Evolutionary conservation across 2,888 invertebrate genomes (phyloP), one percentile per base, ranked within the genome.

Genomic region (Abrostola tripartita): DNA sequence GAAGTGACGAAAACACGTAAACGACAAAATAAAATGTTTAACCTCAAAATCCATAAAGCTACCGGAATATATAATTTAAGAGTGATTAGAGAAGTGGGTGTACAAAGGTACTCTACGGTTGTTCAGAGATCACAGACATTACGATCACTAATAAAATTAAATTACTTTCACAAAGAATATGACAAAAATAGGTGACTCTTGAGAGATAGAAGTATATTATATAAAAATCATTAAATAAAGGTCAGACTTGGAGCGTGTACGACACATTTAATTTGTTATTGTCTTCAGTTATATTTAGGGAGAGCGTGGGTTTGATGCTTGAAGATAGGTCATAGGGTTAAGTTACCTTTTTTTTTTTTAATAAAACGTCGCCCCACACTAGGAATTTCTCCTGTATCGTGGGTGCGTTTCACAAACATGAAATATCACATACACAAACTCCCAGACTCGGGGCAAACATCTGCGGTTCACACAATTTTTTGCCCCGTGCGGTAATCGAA

Each of bases 111-210:
- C 44, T 47, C 14, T 14, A 24, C 44, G 24, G 10, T 47, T 24
- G 14, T 47, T 9, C 44, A 4, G 44, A 47, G 24, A 24, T 47
- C 44, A 8, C 44, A 47, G 8, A 8, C 44, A 47, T 14, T 14
- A 47, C 14, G 44, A 47, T 47, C 2, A 24, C 44, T 47, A 47
- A 47, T 47, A 47, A 47, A 47, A 47, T 47, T 47, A 47, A 47
- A 47, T 47, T 47, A 14, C 44, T 47, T 47, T 47, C 9, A 7
- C 44, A 47, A 24, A 44, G 44, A 47, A 4, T 47, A 47, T 47
- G 44, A 47, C 44, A 47, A 47, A 14, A 47, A 47, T 47, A 47
- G 24, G 24, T 47, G 24, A 14, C 44, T 47, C 24, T 9, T 47
- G 24, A 47, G 14, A 47, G 9, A 8, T 47, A 47, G 24, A 47